Evolutionary conservation across 2,113 vertebrate genomes (phyloP).

Genomic region (Centropus unirufus): DNA sequence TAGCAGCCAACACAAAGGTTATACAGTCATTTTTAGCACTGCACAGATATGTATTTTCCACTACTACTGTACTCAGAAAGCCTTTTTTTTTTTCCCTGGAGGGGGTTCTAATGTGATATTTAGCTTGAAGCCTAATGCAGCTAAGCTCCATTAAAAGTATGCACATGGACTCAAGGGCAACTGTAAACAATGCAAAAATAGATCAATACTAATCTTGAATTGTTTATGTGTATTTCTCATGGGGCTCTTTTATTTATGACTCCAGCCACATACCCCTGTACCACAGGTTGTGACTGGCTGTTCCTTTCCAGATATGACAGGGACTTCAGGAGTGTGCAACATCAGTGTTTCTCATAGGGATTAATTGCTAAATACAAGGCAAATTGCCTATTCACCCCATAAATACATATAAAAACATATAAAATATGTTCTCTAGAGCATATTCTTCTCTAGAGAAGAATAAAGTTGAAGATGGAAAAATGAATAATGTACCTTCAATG

Average conservation of each 20-base stretch:
- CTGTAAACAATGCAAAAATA: slow-evolving; percentile 71
- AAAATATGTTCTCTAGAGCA: neutral
- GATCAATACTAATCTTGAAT: slow-evolving; percentile 65
- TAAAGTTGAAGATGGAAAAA: neutral
- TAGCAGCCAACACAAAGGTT: neutral
- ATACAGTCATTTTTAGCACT: neutral
- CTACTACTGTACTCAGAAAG: neutral
- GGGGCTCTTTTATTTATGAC: neutral
- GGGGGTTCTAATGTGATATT: slow-evolving; percentile 50
- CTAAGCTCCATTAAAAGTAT: slow-evolving; percentile 45
- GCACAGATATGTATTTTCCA: neutral
- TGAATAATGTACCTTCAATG: neutral
- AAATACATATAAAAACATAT: neutral
- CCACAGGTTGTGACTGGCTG: neutral
- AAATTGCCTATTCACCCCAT: neutral
- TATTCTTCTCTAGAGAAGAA: neutral
- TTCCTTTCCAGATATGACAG: neutral
- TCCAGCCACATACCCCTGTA: neutral
- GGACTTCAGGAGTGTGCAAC: neutral
- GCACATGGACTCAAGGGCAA: slow-evolving; percentile 45
- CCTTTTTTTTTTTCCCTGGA: neutral
- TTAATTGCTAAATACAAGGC: neutral
- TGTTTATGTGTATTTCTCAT: slow-evolving; percentile 36
- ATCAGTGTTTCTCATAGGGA: neutral
- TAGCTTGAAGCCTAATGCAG: slow-evolving; percentile 45